Evolutionary conservation across 2,797 vertebrate genomes (phyloP).

Genomic region (Chloroceryle amazona): DNA sequence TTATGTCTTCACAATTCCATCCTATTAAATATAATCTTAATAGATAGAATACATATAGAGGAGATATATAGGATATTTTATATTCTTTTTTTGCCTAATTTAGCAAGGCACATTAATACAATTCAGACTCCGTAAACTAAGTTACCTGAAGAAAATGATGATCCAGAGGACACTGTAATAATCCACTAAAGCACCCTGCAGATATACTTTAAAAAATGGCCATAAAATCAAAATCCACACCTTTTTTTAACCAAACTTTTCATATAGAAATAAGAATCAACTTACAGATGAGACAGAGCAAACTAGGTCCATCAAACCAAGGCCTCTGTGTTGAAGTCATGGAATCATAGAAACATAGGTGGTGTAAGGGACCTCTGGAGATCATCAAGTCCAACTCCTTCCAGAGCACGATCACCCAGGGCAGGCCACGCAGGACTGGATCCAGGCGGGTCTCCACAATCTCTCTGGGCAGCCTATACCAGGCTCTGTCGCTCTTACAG

Average conservation of each 20-base stretch:
- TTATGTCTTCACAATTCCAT: background rate
- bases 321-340: background rate
- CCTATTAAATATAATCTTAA: background rate
- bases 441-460: too few species aligned
- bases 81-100: background rate
- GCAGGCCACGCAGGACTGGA: too few species aligned
- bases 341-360: too few species aligned
- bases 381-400: too few species aligned
- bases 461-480: too few species aligned
- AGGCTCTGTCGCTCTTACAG: too few species aligned
- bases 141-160: background rate
- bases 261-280: background rate
- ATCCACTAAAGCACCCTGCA: background rate
- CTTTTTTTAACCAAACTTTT: background rate
- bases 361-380: too few species aligned
- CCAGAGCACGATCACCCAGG: too few species aligned
- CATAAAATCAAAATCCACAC: background rate
- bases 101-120: background rate
- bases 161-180: background rate
- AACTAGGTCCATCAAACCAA: background rate
- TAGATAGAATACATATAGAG: background rate
- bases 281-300: background rate
- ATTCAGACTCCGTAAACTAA: background rate
- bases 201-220: background rate
- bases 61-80: background rate